These are phyloP conservation scores for Nycticebus coucang DNA, from an alignment of 2,113 vertebrate species.

Conservation along the genomic window DNA sequence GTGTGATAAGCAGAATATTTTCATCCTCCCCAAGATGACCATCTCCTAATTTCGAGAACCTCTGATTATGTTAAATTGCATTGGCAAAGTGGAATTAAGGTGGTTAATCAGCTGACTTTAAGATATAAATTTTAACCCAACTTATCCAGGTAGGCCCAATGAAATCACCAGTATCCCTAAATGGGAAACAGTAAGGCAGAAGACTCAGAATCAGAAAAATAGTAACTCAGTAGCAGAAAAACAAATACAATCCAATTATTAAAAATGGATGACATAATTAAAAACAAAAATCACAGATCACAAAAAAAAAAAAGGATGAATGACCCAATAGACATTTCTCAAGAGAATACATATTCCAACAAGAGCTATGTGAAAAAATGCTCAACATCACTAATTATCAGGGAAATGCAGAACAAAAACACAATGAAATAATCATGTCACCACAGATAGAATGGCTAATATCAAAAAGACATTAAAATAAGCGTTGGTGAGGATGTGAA, in stretches of 20 bases:
- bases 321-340: neutral
- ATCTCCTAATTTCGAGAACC: neutral
- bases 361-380: too few relatives aligned
- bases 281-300: too few relatives aligned
- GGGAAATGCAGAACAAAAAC: neutral
- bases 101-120: neutral
- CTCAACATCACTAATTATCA: neutral
- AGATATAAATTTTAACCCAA: neutral
- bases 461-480: neutral
- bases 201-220: neutral
- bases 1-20: neutral
- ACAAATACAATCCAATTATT: neutral
- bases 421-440: neutral
- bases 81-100: neutral
- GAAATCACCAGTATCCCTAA: neutral
- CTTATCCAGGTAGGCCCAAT: neutral
- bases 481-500: neutral
- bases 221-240: neutral
- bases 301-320: neutral
- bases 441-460: neutral
- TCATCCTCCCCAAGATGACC: neutral
- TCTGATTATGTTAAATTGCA: neutral
- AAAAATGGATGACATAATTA: too few relatives aligned
- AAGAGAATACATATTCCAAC: neutral
- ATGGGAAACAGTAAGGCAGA: neutral